Evolutionary conservation across 2,888 invertebrate genomes (phyloP), one percentile per base, ranked within the genome.

Genomic region (Catocala fraxini): DNA sequence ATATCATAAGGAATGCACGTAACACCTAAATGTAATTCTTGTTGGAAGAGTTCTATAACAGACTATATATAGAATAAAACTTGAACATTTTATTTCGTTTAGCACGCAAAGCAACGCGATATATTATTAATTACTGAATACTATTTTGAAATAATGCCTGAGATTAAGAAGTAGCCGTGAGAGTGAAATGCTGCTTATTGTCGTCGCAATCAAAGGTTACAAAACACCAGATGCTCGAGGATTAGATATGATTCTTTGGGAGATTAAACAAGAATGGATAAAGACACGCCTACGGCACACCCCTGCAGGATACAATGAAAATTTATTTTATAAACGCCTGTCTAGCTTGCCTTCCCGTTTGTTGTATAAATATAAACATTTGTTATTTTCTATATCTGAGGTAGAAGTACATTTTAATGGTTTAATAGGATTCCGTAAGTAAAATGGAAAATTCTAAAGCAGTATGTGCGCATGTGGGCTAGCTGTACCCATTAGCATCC

Each of bases 311-410:
- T 72, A 84, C 80, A 85, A 79, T 80, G 82, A 83, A 86, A 86
- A 84, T 88, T 87, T 87, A 87, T 90, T 90, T 89, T 85, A 84
- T 82, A 84, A 86, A 80, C 82, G 80, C 80, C 76, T 72, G 72
- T 79, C 77, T 70, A 71, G 80, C 78, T 82, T 71, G 71, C 77
- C 76, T 83, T 78, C 75, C 78, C 82, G 84, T 86, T 88, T 86
- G 84, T 87, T 80, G 78, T 81, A 56, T 77, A 81, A 85, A 86
- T 86, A 88, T 86, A 87, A 87, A 86, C 82, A 76, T 77, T 80
- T 67, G 74, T 82, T 85, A 86, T 83, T 74, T 55, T 39, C 75
- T 70, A 76, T 76, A 69, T 71, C 68, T 56, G 61, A 73, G 75
- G 66, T 80, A 73, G 70, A 73, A 78, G 73, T 75, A 70, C 77